Evolutionary conservation across 2,888 invertebrate species (phyloP), one percentile per base, ranked within the genome.

Genomic region (Drosophila longiperda): DNA sequence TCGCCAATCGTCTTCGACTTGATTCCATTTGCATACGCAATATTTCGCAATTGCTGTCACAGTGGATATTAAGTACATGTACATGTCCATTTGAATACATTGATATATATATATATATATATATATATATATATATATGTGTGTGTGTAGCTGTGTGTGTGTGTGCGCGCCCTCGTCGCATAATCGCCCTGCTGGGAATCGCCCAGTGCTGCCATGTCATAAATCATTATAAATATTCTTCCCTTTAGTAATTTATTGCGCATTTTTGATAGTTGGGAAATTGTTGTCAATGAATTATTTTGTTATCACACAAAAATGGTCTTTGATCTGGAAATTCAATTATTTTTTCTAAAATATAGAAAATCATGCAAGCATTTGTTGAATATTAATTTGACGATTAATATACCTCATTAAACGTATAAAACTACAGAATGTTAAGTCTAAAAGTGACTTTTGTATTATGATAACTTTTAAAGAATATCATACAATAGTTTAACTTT

Each of bases 221-320:
- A 83, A 75, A 83, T 83, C 79, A 81, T 57, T 54, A 73, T 66
- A 62, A 26, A 45, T 40, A 49, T 52, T 63, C 64, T 36, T n/a
- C 53, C 32, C 55, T 60, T 62, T 73, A 74, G 76, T 81, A 75
- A 85, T 86, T 83, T 84, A 85, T 68, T 70, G 38, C 33, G 58
- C 38, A 75, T 62, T 87, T 73, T 73, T 72, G 80, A 82, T 84
- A 84, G 80, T 77, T 66, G 38, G 78, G 77, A 85, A 84, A 83
- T 75, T 64, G 68, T 67, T 75, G 54, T 53, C 80, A 29, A 85
- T 80, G 75, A 69, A 83, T 82, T 66, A 67, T 3, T 33, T 58
- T 65, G 60, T 52, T 52, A 53, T 78, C 66, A 65, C 67, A 66
- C 62, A 64, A 66, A 69, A 65, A 65, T 71, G 54, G 67, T 58